phyloP scores from a whole-genome alignment of 2,113 vertebrate species.

The Microtus ochrogaster region DNA sequence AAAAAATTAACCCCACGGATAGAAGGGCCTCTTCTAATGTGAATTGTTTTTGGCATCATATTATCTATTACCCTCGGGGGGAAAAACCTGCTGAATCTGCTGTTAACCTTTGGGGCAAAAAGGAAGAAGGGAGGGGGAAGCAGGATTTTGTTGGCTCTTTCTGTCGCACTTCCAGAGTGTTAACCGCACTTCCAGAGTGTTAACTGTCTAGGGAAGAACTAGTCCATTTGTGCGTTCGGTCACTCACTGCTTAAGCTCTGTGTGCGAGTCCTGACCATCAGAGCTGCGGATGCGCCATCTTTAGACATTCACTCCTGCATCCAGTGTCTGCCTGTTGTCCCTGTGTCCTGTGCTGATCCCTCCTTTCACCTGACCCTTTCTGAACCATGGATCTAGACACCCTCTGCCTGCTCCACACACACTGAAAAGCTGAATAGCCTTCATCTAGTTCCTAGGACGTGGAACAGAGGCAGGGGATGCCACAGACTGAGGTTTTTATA shows the following conservation, averaged over 20 bases:
- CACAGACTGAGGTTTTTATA: not conserved
- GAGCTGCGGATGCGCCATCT: not conserved
- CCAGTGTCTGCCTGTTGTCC: not conserved
- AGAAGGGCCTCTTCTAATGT: conserved; percentile 83
- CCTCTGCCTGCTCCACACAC: not conserved
- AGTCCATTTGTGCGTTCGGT: accelerated
- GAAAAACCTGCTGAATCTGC: not conserved
- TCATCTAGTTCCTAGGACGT: not conserved
- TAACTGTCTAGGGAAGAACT: not conserved
- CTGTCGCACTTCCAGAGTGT: not conserved
- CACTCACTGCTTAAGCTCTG: not conserved
- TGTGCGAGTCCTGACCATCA: not conserved
- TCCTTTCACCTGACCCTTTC: not conserved
- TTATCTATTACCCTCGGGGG: conserved; percentile 63
- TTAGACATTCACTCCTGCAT: not conserved
- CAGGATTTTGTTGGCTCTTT: too few species aligned
- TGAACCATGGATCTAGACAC: not conserved
- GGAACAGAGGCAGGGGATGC: not conserved
- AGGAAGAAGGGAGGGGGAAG: not conserved
- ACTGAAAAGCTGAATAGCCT: not conserved
- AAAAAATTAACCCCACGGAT: conserved; percentile 87
- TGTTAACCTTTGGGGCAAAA: not conserved
- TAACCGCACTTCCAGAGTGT: not conserved
- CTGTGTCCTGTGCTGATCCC: not conserved
- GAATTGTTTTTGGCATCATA: conserved; percentile 74